Conservation (phyloP, 2,888 invertebrate species). For the Calameuta idolon region DNA sequence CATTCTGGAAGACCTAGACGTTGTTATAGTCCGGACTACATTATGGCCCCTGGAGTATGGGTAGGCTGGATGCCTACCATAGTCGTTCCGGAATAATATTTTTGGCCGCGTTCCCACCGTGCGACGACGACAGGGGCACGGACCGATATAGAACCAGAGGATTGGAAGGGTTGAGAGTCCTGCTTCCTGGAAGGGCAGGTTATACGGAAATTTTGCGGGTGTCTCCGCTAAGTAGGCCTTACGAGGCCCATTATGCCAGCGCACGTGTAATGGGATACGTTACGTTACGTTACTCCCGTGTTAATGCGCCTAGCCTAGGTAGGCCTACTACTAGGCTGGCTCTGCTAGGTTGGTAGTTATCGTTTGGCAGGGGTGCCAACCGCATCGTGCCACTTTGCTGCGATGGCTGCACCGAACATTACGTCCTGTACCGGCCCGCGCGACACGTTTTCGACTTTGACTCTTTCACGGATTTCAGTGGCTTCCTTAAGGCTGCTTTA, state of each 20-base stretch:
- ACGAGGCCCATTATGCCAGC: constrained; percentile 44
- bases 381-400: constrained; percentile 40
- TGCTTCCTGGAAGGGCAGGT: constrained; percentile 19
- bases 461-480: background rate
- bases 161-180: constrained; percentile 16
- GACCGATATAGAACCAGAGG: constrained; percentile 3
- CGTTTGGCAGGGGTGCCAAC: constrained; percentile 34
- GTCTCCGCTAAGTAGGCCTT: constrained; percentile 50
- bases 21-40: constrained; percentile 8
- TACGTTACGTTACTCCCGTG: constrained; percentile 31
- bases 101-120: constrained; percentile 38
- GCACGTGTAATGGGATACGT: constrained; percentile 21
- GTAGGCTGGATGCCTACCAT: constrained; percentile 22
- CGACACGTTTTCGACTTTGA: background rate
- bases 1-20: constrained; percentile 2
- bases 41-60: background rate
- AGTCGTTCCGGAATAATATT: constrained; percentile 41
- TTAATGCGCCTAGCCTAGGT: constrained; percentile 28
- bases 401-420: constrained; percentile 23
- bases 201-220: constrained; percentile 41
- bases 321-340: constrained; percentile 13
- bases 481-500: too few relatives aligned
- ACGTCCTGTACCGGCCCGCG: constrained; percentile 5
- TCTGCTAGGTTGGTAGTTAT: constrained; percentile 22
- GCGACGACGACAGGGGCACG: constrained; percentile 4